Conservation (phyloP, 2,113 vertebrate species). For the Saguinus imperator region DNA sequence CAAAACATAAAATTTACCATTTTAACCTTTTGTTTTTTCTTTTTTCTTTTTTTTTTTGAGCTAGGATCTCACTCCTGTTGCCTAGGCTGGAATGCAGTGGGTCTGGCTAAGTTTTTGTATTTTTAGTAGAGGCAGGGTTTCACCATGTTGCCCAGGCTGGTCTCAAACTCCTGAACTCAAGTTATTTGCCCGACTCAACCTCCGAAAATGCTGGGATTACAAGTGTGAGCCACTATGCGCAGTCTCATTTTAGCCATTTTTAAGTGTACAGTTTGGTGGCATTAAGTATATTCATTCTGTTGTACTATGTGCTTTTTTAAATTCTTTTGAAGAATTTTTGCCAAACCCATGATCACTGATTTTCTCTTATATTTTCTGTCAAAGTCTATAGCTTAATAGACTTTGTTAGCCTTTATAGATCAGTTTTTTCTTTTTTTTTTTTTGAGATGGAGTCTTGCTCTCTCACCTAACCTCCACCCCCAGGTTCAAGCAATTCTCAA, state of each 20-base stretch:
- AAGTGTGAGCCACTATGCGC: not conserved
- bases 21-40: no score
- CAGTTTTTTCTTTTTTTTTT: not conserved
- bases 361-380: constrained; percentile 11
- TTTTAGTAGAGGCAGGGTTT: no score
- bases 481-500: no score
- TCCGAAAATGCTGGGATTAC: not conserved
- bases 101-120: no score
- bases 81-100: not conserved
- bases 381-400: not conserved
- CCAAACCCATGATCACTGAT: not conserved
- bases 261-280: not conserved
- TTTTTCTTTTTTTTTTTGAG: not conserved
- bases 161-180: not conserved
- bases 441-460: no score
- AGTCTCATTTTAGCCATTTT: not conserved
- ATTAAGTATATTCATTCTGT: not conserved
- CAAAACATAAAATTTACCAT: not conserved
- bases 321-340: constrained; percentile 18
- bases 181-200: not conserved
- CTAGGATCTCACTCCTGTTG: not conserved
- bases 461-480: no score
- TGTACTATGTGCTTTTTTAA: not conserved
- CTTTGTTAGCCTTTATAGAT: not conserved
- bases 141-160: no score